phyloP scores from a whole-genome alignment of 2,888 invertebrate genomes.

The Microctonus aethiopoides region DNA sequence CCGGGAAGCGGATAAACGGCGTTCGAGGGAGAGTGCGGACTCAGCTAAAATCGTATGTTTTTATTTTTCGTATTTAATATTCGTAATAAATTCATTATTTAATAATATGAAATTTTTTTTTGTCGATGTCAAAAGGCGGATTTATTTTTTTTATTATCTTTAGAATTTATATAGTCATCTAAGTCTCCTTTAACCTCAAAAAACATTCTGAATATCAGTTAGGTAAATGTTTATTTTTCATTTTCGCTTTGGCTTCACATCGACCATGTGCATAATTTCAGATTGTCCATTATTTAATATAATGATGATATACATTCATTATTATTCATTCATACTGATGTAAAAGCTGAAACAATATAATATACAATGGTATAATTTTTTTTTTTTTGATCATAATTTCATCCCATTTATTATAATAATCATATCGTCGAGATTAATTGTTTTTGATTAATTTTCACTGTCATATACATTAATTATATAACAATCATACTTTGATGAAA shows the following conservation, averaged over 20 bases:
- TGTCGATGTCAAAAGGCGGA: slow-evolving; percentile 45
- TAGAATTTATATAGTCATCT: slow-evolving; percentile 51
- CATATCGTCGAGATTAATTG: not conserved
- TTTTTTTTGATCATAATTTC: not conserved
- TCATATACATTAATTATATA: not conserved
- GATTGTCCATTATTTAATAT: slow-evolving; percentile 13
- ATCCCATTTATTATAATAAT: not conserved
- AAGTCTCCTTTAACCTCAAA: slow-evolving; percentile 40
- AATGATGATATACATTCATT: slow-evolving; percentile 7
- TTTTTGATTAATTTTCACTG: not conserved
- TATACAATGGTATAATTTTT: not conserved
- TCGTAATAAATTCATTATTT: slow-evolving; percentile 57
- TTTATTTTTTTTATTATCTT: slow-evolving; percentile 43
- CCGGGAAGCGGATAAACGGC: slow-evolving; percentile 44
- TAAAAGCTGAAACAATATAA: not conserved
- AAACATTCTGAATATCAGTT: slow-evolving; percentile 52
- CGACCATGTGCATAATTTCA: slow-evolving; percentile 57
- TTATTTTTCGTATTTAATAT: slow-evolving; percentile 52
- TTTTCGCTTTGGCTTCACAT: slow-evolving; percentile 50
- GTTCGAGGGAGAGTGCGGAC: slow-evolving; percentile 48
- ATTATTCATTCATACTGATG: slow-evolving; percentile 3
- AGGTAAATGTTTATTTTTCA: slow-evolving; percentile 19
- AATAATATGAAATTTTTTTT: slow-evolving; percentile 24
- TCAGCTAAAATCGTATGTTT: slow-evolving; percentile 51
- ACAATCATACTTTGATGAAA: not conserved